Percentiles rank a stretch among this genome's conserved stretches.
Evolutionary conservation across 2,113 vertebrate genomes (phyloP).

Genomic region (Ptychochromis oligacanthus): DNA sequence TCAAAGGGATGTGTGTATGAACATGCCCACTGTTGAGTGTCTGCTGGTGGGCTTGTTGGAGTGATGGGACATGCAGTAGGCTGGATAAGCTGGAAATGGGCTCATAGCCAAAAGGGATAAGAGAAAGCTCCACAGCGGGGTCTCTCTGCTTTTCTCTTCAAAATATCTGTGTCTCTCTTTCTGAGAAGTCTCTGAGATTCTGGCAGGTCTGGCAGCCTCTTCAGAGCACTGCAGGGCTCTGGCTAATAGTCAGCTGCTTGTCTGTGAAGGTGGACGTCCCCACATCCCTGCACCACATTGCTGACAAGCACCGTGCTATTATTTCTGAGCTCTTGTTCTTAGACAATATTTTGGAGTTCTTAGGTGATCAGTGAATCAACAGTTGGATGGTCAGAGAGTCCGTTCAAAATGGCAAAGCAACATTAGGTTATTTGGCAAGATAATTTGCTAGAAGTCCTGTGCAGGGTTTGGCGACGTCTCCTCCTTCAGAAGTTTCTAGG

Average conservation of each 20-base stretch:
- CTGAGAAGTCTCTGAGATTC: conserved; percentile 40
- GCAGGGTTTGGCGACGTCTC: neutral
- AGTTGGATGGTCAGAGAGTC: neutral
- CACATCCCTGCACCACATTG: conserved; percentile 34
- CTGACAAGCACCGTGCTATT: conserved; percentile 11
- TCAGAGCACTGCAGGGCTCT: conserved; percentile 55
- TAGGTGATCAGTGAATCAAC: conserved; percentile 12
- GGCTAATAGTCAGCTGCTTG: conserved; percentile 56
- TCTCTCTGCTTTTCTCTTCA: conserved; percentile 45
- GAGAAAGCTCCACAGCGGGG: conserved; percentile 57
- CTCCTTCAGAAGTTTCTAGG: conserved; percentile 19
- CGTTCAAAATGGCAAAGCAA: neutral
- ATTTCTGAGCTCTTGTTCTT: conserved; percentile 4
- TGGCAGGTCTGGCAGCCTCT: conserved; percentile 67
- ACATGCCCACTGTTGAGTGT: conserved; percentile 55
- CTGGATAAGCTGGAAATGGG: conserved; percentile 43
- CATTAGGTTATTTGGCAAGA: neutral
- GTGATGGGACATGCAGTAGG: conserved; percentile 15
- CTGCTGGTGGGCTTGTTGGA: conserved; percentile 48
- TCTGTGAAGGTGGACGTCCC: conserved; percentile 56
- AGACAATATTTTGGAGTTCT: neutral
- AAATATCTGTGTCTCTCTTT: conserved; percentile 49
- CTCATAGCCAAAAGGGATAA: conserved; percentile 38
- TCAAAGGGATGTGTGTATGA: conserved; percentile 45
- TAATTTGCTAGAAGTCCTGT: neutral